Conservation (phyloP, 2,888 invertebrate species). For the Eupeodes luniger region DNA sequence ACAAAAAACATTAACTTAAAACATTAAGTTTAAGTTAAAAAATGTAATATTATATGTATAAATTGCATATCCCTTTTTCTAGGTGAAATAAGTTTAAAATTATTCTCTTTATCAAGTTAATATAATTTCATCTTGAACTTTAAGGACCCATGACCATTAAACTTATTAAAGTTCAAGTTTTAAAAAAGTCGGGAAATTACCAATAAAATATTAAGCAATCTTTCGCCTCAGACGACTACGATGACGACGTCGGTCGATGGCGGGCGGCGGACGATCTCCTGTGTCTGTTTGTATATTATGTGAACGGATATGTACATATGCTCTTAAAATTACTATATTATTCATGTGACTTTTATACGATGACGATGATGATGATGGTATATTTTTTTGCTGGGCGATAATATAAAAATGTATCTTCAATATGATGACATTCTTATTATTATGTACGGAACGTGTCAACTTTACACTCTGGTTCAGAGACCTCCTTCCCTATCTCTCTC, state of each 20-base stretch:
- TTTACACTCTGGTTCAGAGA: conserved; percentile 37
- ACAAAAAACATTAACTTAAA: too few relatives aligned
- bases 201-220: conserved; percentile 48
- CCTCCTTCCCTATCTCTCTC: not conserved
- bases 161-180: not conserved
- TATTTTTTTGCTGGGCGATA: conserved; percentile 59
- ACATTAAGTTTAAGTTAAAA: too few relatives aligned
- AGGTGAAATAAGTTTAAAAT: too few relatives aligned
- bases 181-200: conserved; percentile 39
- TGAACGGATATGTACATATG: conserved; percentile 32
- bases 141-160: not conserved
- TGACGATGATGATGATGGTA: conserved; percentile 33
- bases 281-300: not conserved
- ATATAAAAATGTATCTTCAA: conserved; percentile 73
- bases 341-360: conserved; percentile 75
- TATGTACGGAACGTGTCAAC: conserved; percentile 75
- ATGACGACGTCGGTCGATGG: too few relatives aligned
- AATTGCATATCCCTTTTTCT: too few relatives aligned
- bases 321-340: conserved; percentile 74
- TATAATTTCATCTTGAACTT: too few relatives aligned
- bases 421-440: conserved; percentile 75
- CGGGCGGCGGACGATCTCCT: too few relatives aligned
- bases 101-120: too few relatives aligned
- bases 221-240: not conserved
- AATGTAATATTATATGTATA: too few relatives aligned